These are phyloP conservation scores for Toxotes lorentzi DNA, from an alignment of 2,797 vertebrate species.

Conservation along the genomic window DNA sequence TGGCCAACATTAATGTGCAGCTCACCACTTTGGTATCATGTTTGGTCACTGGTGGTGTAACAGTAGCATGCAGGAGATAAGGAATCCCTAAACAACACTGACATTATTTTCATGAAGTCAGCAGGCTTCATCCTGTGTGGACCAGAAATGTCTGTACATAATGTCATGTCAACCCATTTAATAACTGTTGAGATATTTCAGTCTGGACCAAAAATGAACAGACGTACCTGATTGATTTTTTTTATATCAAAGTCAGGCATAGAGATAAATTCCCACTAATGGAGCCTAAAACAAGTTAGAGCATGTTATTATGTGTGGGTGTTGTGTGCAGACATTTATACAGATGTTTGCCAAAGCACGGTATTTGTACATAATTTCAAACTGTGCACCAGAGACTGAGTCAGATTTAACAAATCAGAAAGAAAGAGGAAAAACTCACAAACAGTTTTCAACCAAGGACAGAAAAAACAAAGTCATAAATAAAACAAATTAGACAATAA, in stretches of 20 bases:
- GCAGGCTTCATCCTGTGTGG: too few species aligned
- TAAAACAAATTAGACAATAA: conserved; percentile 27
- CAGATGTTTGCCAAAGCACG: conserved; percentile 3
- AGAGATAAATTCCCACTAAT: neutral
- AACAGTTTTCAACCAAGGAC: neutral
- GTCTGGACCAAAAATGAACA: too few species aligned
- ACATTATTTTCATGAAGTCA: too few species aligned
- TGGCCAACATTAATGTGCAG: neutral
- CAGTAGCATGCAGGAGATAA: neutral
- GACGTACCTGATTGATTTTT: too few species aligned
- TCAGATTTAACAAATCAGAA: neutral
- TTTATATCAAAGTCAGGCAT: neutral
- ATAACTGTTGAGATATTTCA: too few species aligned
- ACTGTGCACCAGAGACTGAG: conserved; percentile 1
- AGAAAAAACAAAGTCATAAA: neutral
- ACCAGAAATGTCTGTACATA: too few species aligned
- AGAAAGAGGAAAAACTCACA: neutral
- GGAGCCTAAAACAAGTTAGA: neutral
- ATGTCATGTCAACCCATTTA: too few species aligned
- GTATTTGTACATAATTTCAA: conserved; percentile 5
- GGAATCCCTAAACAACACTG: neutral
- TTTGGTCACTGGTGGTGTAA: neutral
- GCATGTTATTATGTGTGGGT: conserved; percentile 8
- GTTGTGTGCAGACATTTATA: neutral
- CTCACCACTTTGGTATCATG: neutral